phyloP scores from a whole-genome alignment of 2,113 vertebrate genomes.

The Pituophis catenifer region DNA sequence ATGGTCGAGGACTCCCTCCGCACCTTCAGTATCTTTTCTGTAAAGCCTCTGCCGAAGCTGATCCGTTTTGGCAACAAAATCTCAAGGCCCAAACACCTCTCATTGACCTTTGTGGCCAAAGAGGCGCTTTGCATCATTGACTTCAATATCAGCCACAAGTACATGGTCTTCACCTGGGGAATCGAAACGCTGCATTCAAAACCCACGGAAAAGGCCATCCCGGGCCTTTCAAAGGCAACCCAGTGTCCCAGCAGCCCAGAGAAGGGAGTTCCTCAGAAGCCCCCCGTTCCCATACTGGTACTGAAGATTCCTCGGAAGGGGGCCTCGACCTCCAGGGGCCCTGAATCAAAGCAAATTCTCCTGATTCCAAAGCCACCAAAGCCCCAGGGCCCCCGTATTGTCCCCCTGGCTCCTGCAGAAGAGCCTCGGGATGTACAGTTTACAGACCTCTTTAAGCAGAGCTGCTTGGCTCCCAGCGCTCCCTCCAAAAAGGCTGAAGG shows the following conservation, averaged over 20 bases:
- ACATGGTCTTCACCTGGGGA: not conserved
- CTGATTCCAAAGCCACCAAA: not conserved
- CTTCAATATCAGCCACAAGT: constrained; percentile 7
- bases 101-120: not conserved
- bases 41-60: not conserved
- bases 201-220: not conserved
- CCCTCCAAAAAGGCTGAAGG: not conserved
- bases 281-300: not conserved
- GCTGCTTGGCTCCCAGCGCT: fast-evolving
- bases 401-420: too few relatives aligned
- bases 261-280: too few relatives aligned
- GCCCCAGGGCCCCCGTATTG: not conserved
- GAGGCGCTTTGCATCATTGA: not conserved
- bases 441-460: not conserved
- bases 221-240: not conserved
- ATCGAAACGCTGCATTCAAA: not conserved
- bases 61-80: not conserved
- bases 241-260: fast-evolving
- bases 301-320: not conserved
- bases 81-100: not conserved
- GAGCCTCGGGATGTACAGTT: not conserved
- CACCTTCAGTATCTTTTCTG: not conserved
- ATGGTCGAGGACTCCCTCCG: not conserved
- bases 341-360: fast-evolving
- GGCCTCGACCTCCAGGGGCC: not conserved